These are phyloP conservation scores for Platygyra sinensis DNA, from an alignment of 64 coral and sea anemone genomes.

Conservation along the genomic window DNA sequence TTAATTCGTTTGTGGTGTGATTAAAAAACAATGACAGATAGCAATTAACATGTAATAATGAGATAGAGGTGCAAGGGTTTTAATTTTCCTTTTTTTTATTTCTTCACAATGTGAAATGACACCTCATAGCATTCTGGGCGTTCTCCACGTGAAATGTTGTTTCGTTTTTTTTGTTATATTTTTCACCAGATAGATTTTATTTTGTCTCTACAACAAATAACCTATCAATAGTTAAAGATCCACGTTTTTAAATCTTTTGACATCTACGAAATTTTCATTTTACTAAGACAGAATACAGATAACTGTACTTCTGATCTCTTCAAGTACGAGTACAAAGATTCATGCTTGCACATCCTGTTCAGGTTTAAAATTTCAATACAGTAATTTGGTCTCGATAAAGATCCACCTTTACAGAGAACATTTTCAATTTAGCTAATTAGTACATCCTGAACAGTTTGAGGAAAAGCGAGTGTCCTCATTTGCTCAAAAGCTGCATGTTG, in stretches of 20 bases:
- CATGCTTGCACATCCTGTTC: no score
- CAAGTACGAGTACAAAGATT: no score
- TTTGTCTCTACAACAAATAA: background rate
- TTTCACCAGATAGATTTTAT: background rate
- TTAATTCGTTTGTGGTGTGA: background rate
- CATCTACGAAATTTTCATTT: background rate
- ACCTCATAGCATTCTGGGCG: background rate
- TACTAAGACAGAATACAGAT: no score
- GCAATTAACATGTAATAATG: constrained; percentile 1
- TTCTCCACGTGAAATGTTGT: background rate
- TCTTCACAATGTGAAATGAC: background rate
- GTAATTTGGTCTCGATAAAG: no score
- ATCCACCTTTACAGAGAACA: no score
- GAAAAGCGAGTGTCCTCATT: no score
- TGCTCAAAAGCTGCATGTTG: no score
- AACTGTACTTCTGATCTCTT: no score
- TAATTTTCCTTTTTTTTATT: background rate
- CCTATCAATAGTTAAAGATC: background rate
- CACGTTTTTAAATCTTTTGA: background rate
- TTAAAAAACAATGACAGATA: background rate
- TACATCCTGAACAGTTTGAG: no score
- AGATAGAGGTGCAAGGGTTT: background rate
- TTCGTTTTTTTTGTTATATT: background rate
- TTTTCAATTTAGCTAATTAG: no score
- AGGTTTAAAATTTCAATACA: no score